phyloP scores from a whole-genome alignment of 2,113 vertebrate species.

The Cnemophilus loriae region DNA sequence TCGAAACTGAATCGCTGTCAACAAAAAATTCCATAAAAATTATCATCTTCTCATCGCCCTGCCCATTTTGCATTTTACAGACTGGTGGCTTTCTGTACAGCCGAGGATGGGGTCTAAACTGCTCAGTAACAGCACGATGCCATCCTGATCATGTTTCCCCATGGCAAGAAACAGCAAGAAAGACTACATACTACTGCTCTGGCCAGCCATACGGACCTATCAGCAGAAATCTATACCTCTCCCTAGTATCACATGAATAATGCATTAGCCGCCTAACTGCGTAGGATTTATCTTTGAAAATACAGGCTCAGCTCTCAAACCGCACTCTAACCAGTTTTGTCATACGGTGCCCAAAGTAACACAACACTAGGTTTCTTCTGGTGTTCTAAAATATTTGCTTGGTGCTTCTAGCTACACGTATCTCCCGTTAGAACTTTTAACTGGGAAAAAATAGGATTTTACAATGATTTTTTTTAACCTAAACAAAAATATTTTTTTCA shows the following conservation, averaged over 20 bases:
- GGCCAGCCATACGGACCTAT: not conserved
- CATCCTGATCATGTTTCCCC: not conserved
- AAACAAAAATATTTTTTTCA: not conserved
- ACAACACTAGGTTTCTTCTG: not conserved
- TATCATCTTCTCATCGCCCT: not conserved
- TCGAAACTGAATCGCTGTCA: not conserved
- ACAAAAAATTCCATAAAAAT: not conserved
- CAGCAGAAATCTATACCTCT: conserved; percentile 40
- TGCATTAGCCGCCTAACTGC: not conserved
- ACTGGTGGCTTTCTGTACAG: not conserved
- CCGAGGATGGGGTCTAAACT: not conserved
- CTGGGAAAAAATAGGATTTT: not conserved
- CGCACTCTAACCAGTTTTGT: not conserved
- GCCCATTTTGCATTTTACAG: not conserved
- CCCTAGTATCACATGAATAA: conserved; percentile 10
- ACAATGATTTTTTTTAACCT: not conserved
- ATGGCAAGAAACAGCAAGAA: not conserved
- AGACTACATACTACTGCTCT: not conserved
- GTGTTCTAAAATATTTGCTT: not conserved
- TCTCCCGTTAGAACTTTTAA: not conserved
- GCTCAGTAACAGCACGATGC: not conserved
- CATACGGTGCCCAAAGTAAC: not conserved
- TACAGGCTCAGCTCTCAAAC: not conserved
- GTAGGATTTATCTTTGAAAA: not conserved
- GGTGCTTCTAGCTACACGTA: not conserved